Conservation (phyloP, 2,797 vertebrate species). For the Microctenopoma lineatum region DNA sequence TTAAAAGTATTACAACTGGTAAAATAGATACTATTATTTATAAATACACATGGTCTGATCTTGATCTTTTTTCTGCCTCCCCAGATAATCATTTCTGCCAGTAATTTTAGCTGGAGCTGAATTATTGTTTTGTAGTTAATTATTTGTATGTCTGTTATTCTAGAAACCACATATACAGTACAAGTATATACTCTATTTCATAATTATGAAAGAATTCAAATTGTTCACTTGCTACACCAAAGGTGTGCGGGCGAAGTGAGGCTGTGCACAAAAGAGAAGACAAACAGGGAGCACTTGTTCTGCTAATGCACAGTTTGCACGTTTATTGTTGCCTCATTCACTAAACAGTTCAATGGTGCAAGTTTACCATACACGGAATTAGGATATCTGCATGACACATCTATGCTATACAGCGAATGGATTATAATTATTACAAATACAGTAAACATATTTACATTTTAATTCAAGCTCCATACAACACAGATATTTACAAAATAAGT, state of each 20-base stretch:
- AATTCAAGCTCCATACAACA: slow-evolving; percentile 97
- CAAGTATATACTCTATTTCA: no score
- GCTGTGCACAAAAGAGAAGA: slow-evolving; percentile 43
- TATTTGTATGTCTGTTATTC: no score
- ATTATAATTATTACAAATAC: slow-evolving; percentile 99
- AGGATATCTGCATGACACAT: slow-evolving; percentile 98
- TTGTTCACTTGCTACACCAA: no score
- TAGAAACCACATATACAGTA: no score
- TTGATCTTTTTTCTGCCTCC: neutral
- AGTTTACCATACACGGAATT: slow-evolving; percentile 98
- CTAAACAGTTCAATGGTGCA: slow-evolving; percentile 97
- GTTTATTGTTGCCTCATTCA: slow-evolving; percentile 99
- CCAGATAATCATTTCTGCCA: no score
- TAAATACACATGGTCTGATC: no score
- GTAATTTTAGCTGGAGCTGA: no score
- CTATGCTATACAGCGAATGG: slow-evolving; percentile 99
- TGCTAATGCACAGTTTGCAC: slow-evolving; percentile 91
- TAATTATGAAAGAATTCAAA: no score
- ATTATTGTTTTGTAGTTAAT: no score
- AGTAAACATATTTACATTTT: slow-evolving; percentile 99
- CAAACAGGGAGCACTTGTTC: slow-evolving; percentile 48
- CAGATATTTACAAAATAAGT: slow-evolving; percentile 99
- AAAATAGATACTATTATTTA: no score
- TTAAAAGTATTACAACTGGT: no score
- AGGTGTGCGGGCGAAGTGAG: neutral